Evolutionary conservation across 2,113 vertebrate genomes (phyloP), one percentile per base, ranked within the genome.

Genomic region (Rhinolophus ferrumequinum): DNA sequence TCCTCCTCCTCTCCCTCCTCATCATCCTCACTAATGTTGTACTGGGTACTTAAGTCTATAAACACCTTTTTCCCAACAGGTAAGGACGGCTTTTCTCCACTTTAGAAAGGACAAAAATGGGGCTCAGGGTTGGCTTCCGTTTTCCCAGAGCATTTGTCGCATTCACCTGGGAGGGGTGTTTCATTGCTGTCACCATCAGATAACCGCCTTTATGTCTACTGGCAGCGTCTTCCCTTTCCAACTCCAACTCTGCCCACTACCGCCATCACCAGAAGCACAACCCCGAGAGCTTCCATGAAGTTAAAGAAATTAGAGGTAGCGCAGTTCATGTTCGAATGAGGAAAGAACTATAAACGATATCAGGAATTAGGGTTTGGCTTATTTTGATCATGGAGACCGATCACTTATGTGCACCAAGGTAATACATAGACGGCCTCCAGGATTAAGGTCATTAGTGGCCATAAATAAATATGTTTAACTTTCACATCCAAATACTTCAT

Each of bases 291-390:
- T 26, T 24, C 33, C 10, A 9, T 5, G 10, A 69, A 52, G n/a
- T 22, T 52, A 66, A 67, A 72, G 93, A 67, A 79, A 50, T 88
- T 13, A 41, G 67, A 91, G 50, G 30, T 5, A 22, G 28, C 28
- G 18, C 26, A 38, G 87, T 90, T 80, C 72, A 62, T 60, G 33
- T 60, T 81, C 84, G 62, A 75, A 80, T 73, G 89, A 60, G 79
- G 26, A 86, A 67, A 84, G 16, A 88, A 28, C 28, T 67, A 44
- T 62, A 60, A 84, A 41, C 60, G 9, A 6, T 81, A 52, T 26
- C n/a, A 92, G 89, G 70, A 62, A n/a, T 73, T 80, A 85, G n/a
- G 11, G 6, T 86, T 85, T 80, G 85, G 35, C 58, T 88, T 89
- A 54, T 73, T 88, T 85, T 84, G 73, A 16, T 83, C 26, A 38